Evolutionary conservation across 2,113 vertebrate genomes (phyloP).

Genomic region (Odobenus rosmarus): DNA sequence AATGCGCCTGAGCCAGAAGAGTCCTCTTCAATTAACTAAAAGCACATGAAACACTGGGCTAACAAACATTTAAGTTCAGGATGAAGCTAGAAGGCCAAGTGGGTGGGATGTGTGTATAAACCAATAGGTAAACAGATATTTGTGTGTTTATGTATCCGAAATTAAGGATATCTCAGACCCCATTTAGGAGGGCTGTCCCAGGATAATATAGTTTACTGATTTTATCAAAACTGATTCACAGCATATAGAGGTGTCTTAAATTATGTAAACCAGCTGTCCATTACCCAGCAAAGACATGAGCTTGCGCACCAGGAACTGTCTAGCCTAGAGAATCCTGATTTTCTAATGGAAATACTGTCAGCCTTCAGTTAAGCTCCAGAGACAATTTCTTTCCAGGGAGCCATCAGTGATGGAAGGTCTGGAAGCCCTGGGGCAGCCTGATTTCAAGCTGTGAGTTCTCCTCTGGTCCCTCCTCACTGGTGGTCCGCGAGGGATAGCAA

Average conservation of each 20-base stretch:
- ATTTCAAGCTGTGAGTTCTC: no score
- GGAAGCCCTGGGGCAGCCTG: neutral
- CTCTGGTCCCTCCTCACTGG: neutral
- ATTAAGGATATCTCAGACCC: neutral
- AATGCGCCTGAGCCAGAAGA: neutral
- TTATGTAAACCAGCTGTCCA: neutral
- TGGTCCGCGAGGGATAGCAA: accelerated
- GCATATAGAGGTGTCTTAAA: neutral
- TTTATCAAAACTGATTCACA: constrained; percentile 38
- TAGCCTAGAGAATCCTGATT: neutral
- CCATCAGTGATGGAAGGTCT: neutral
- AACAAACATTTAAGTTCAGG: neutral
- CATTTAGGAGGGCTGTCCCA: neutral
- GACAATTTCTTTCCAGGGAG: neutral
- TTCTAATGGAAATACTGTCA: neutral
- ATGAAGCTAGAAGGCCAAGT: neutral
- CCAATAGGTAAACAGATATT: neutral
- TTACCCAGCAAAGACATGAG: neutral
- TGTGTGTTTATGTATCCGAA: neutral
- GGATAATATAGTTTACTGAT: neutral
- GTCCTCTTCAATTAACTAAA: neutral
- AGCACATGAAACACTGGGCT: neutral
- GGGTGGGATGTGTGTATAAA: neutral
- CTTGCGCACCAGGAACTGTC: neutral
- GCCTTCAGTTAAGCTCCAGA: neutral